phyloP scores from a whole-genome alignment of 2,797 vertebrate species.

The Staurois parvus region DNA sequence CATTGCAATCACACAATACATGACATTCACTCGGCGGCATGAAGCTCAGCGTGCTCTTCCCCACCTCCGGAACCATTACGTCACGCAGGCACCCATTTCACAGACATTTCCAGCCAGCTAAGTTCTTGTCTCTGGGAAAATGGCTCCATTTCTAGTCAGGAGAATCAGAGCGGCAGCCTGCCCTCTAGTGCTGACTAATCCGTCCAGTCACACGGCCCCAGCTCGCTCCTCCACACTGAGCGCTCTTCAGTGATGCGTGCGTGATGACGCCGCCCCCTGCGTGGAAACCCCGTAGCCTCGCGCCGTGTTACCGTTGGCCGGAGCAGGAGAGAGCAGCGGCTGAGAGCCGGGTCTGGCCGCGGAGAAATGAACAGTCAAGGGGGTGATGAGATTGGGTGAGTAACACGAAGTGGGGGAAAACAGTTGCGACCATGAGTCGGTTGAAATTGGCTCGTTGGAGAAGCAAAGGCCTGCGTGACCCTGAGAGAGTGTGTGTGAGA shows the following conservation, averaged over 20 bases:
- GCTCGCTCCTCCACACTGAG: neutral
- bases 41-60: too few relatives aligned
- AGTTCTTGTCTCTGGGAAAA: slow-evolving; percentile 8
- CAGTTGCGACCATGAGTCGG: too few relatives aligned
- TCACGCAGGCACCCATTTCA: too few relatives aligned
- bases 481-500: neutral
- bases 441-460: neutral
- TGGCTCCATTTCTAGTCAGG: neutral
- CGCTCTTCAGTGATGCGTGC: slow-evolving; percentile 1
- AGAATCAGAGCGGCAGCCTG: neutral
- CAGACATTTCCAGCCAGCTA: neutral
- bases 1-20: too few relatives aligned
- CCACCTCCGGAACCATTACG: too few relatives aligned
- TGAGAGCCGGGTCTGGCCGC: slow-evolving; percentile 66
- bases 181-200: slow-evolving; percentile 4
- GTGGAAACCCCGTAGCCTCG: slow-evolving; percentile 72
- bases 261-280: slow-evolving; percentile 71
- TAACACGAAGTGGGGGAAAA: neutral
- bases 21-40: too few relatives aligned
- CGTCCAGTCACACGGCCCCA: neutral
- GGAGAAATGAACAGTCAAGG: slow-evolving; percentile 93
- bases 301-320: slow-evolving; percentile 77
- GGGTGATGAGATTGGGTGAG: slow-evolving; percentile 98
- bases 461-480: slow-evolving; percentile 29
- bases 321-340: slow-evolving; percentile 80